Evolutionary conservation across 1,140 invertebrate species (phyloP).

Genomic region (Cotesia vestalis): DNA sequence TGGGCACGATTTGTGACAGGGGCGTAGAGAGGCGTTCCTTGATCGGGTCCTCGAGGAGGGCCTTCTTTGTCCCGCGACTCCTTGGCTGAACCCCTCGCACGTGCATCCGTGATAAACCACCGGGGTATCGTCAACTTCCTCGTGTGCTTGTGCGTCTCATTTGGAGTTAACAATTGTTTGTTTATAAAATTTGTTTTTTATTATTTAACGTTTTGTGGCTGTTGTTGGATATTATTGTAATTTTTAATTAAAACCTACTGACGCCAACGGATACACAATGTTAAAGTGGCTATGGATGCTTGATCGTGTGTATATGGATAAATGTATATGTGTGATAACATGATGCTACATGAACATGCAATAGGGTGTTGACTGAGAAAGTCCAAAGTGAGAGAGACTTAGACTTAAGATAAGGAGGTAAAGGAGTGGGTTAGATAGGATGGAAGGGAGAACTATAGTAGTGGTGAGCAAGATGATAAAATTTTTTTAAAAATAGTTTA

Average conservation of each 20-base stretch:
- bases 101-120: constrained; percentile 29
- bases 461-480: background rate
- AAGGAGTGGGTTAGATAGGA: constrained; percentile 9
- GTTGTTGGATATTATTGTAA: background rate
- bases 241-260: background rate
- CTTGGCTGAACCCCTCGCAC: constrained; percentile 37
- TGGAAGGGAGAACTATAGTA: background rate
- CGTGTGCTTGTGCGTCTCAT: background rate
- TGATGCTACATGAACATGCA: constrained; percentile 4
- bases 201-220: background rate
- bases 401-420: background rate
- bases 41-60: constrained; percentile 51
- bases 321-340: no score
- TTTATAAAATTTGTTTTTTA: background rate
- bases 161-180: background rate
- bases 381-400: constrained; percentile 2
- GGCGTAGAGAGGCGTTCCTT: constrained; percentile 56
- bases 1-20: constrained; percentile 48
- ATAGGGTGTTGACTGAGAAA: background rate
- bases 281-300: constrained; percentile 26
- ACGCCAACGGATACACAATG: background rate
- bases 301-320: background rate
- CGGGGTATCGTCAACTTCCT: constrained; percentile 12
- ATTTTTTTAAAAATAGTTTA: constrained; percentile 29
- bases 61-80: constrained; percentile 46